phyloP scores from a whole-genome alignment of 2,113 vertebrate species.

The Petrocephalus zakoni region DNA sequence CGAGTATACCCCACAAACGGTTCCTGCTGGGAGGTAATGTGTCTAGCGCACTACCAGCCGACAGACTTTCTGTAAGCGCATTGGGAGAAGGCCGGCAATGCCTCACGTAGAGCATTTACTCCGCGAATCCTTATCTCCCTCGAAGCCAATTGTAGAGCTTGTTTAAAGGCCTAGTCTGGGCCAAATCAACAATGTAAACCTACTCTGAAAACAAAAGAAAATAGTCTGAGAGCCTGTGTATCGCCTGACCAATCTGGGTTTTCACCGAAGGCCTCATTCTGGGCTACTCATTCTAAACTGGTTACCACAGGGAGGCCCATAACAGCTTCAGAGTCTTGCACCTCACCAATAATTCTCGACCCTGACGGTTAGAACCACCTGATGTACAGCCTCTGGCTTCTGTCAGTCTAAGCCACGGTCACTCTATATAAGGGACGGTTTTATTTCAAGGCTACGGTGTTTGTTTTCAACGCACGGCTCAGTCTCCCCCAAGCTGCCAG shows the following conservation, averaged over 20 bases:
- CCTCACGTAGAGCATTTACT: constrained; percentile 3
- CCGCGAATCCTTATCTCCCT: not conserved
- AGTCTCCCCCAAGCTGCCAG: not conserved
- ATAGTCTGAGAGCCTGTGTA: not conserved
- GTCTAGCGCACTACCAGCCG: not conserved
- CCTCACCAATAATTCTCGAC: not conserved
- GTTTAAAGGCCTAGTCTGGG: not conserved
- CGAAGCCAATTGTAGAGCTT: not conserved
- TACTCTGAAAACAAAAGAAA: not conserved
- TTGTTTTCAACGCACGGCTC: not conserved
- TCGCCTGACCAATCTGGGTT: not conserved
- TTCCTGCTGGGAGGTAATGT: constrained; percentile 4
- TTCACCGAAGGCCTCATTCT: not conserved
- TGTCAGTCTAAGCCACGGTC: not conserved
- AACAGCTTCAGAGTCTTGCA: not conserved
- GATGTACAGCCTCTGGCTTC: constrained; percentile 12
- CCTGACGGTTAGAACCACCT: constrained; percentile 14
- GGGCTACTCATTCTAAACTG: not conserved
- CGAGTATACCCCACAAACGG: not conserved
- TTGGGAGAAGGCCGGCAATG: constrained; percentile 30
- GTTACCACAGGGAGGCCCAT: not conserved
- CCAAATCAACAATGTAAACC: not conserved
- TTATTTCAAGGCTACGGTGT: constrained; percentile 27
- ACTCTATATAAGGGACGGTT: constrained; percentile 24
- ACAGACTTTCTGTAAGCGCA: not conserved